Percentiles rank a stretch among this genome's conserved stretches.
phyloP scores from a whole-genome alignment of 1,140 invertebrate species.

The Papilio glaucus region DNA sequence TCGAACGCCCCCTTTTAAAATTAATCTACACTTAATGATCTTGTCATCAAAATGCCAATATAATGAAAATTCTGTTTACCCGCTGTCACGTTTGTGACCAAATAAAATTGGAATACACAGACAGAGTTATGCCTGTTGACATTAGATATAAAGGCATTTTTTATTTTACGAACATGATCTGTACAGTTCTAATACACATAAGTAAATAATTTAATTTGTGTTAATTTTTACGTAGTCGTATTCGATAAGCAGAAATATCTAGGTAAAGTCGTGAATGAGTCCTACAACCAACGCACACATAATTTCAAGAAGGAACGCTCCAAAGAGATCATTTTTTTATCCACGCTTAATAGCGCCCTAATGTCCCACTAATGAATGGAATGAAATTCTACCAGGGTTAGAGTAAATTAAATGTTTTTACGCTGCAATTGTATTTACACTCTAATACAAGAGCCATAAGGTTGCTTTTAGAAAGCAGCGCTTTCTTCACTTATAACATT shows the following conservation, averaged over 20 bases:
- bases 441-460: background rate
- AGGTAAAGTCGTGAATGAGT: no score
- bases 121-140: no score
- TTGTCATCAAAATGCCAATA: background rate
- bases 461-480: background rate
- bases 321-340: conserved; percentile 53
- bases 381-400: conserved; percentile 43
- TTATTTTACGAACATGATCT: no score
- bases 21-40: conserved; percentile 7
- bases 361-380: conserved; percentile 59
- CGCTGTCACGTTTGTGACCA: no score
- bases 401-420: conserved; percentile 39
- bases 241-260: no score
- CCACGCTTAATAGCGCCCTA: conserved; percentile 59
- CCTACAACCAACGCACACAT: no score
- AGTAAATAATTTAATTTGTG: no score
- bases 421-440: background rate
- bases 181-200: no score
- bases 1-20: background rate
- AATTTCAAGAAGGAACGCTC: background rate
- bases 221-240: no score
- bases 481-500: conserved; percentile 44
- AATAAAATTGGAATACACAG: no score
- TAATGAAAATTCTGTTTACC: background rate
- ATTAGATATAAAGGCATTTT: no score